Evolutionary conservation across 2,797 vertebrate species (phyloP).

Genomic region (Platalea minor): DNA sequence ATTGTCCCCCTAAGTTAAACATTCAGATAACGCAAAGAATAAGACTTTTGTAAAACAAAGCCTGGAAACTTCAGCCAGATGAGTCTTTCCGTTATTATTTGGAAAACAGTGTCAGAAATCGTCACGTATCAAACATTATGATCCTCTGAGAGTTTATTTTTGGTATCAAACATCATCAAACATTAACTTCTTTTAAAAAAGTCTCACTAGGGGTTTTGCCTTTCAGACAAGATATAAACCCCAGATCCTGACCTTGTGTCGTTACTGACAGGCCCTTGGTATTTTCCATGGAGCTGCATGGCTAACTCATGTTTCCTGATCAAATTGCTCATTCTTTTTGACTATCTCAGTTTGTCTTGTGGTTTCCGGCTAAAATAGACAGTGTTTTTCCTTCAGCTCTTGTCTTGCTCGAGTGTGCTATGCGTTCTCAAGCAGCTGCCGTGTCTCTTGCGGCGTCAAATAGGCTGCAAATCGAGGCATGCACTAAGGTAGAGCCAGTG

Average conservation of each 20-base stretch:
- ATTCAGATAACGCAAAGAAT: constrained; percentile 27
- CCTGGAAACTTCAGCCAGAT: background rate
- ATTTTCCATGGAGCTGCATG: constrained; percentile 14
- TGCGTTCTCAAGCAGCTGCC: background rate
- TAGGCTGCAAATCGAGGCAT: background rate
- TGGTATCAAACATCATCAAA: background rate
- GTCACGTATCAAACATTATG: background rate
- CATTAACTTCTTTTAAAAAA: background rate
- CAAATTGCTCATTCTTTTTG: constrained; percentile 18
- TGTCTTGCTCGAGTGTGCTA: background rate
- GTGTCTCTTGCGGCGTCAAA: background rate
- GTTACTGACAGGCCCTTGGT: background rate
- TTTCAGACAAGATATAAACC: constrained; percentile 18
- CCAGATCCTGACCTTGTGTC: background rate
- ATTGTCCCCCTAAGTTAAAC: constrained; percentile 43
- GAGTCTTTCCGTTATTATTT: constrained; percentile 14
- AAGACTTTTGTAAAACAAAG: constrained; percentile 17
- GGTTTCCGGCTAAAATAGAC: constrained; percentile 12
- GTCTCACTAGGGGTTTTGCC: background rate
- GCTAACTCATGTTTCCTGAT: constrained; percentile 22
- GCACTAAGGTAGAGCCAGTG: background rate
- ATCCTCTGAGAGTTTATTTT: background rate
- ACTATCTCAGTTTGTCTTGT: constrained; percentile 12
- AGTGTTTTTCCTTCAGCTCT: background rate
- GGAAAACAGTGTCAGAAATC: constrained; percentile 32